These are phyloP conservation scores for Parasteatoda lunata DNA, from an alignment of 2,888 invertebrate genomes.

Conservation along the genomic window DNA sequence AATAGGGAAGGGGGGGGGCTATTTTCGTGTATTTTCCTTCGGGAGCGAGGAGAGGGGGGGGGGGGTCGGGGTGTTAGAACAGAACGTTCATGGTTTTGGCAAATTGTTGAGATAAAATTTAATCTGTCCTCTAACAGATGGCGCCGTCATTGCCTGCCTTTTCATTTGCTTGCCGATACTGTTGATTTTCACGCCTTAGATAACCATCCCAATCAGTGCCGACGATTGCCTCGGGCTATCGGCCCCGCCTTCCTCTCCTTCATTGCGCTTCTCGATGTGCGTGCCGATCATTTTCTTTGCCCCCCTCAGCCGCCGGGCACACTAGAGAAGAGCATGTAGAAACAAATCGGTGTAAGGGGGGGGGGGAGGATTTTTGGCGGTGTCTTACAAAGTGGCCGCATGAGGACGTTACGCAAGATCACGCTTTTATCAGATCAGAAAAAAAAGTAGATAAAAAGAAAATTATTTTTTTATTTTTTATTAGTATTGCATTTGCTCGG, in stretches of 20 bases:
- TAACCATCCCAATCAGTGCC: conserved; percentile 69
- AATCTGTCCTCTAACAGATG: conserved; percentile 68
- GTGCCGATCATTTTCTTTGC: conserved; percentile 12
- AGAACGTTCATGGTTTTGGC: conserved; percentile 28
- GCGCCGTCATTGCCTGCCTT: conserved; percentile 68
- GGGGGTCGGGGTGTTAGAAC: conserved; percentile 7
- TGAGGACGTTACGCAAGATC: too few relatives aligned
- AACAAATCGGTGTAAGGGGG: conserved; percentile 32
- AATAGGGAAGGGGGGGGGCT: not conserved
- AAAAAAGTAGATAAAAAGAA: too few relatives aligned
- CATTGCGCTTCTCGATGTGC: conserved; percentile 13
- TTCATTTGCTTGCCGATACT: conserved; percentile 69
- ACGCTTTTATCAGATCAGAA: too few relatives aligned
- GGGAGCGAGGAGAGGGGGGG: not conserved
- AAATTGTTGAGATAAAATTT: conserved; percentile 68
- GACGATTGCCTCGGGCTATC: conserved; percentile 38
- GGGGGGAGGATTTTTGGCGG: not conserved
- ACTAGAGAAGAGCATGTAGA: conserved; percentile 16
- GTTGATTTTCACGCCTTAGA: conserved; percentile 70
- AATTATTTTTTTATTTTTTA: too few relatives aligned
- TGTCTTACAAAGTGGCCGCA: not conserved
- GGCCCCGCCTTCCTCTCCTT: conserved; percentile 40
- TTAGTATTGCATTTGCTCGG: too few relatives aligned
- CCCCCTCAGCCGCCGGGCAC: not conserved
- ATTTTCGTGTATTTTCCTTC: not conserved